Evolutionary conservation across 1,140 invertebrate genomes (phyloP).

Genomic region (Drosophila orena): DNA sequence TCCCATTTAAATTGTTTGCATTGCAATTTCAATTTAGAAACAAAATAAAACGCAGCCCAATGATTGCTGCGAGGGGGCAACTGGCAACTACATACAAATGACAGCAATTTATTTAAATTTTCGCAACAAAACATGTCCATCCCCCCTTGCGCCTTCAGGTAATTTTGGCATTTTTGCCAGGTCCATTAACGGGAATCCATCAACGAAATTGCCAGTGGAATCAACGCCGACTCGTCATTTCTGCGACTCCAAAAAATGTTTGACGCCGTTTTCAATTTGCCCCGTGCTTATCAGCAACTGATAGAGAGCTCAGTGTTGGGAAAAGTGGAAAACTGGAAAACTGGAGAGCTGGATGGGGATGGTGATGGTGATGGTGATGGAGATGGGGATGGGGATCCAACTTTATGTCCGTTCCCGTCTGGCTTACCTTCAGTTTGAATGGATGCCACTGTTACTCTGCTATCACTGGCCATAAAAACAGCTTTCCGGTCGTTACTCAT

Average conservation of each 20-base stretch:
- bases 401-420: slow-evolving; percentile 53
- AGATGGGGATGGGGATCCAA: slow-evolving; percentile 4
- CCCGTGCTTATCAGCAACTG: slow-evolving; percentile 67
- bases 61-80: slow-evolving; percentile 21
- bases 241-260: slow-evolving; percentile 67
- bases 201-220: slow-evolving; percentile 77
- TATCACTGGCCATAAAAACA: slow-evolving; percentile 82
- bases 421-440: slow-evolving; percentile 58
- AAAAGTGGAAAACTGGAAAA: not conserved
- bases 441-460: slow-evolving; percentile 43
- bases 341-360: not conserved
- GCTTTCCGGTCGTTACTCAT: slow-evolving; percentile 83
- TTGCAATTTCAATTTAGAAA: slow-evolving; percentile 83
- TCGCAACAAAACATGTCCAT: slow-evolving; percentile 51
- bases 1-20: slow-evolving; percentile 83
- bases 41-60: slow-evolving; percentile 69
- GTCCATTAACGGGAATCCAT: slow-evolving; percentile 78
- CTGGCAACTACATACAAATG: slow-evolving; percentile 55
- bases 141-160: slow-evolving; percentile 9
- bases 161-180: slow-evolving; percentile 63
- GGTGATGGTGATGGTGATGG: not conserved
- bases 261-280: slow-evolving; percentile 80
- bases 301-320: slow-evolving; percentile 36
- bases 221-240: slow-evolving; percentile 74
- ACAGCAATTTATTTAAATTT: slow-evolving; percentile 79